Evolutionary conservation across 2,113 vertebrate genomes (phyloP).

Genomic region (Pontoporia blainvillei): DNA sequence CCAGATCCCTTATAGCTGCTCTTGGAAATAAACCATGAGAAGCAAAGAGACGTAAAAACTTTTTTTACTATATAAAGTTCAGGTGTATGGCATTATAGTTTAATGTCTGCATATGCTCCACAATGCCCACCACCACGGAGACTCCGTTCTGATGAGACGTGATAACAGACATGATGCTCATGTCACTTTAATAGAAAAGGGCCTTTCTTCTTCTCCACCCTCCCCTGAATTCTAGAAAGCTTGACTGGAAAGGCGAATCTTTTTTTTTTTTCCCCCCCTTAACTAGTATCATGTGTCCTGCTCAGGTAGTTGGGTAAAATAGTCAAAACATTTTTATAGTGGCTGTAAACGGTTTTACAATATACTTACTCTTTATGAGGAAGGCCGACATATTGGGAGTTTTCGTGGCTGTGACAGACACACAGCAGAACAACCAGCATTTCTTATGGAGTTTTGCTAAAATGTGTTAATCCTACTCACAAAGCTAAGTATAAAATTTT

Average conservation of each 20-base stretch:
- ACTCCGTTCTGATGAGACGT: not conserved
- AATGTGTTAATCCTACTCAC: slow-evolving; percentile 38
- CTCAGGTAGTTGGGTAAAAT: slow-evolving; percentile 60
- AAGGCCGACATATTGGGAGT: not conserved
- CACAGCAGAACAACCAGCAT: not conserved
- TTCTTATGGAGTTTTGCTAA: slow-evolving; percentile 45
- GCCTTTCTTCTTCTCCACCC: slow-evolving; percentile 24
- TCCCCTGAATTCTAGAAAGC: slow-evolving; percentile 29
- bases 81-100: not conserved
- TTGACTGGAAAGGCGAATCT: slow-evolving; percentile 49
- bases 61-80: not conserved
- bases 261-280: not conserved
- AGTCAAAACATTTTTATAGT: slow-evolving; percentile 76
- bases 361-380: slow-evolving; percentile 48
- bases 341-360: slow-evolving; percentile 70
- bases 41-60: not conserved
- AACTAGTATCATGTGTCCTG: slow-evolving; percentile 63
- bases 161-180: slow-evolving; percentile 45
- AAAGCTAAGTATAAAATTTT: slow-evolving; percentile 61
- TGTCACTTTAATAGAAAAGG: slow-evolving; percentile 35
- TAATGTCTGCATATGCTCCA: not conserved
- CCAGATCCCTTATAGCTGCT: not conserved
- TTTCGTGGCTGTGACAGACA: slow-evolving; percentile 4
- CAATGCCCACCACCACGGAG: not conserved
- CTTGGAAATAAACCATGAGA: slow-evolving; percentile 14